phyloP scores from a whole-genome alignment of 2,888 invertebrate species.

The Dynastes tityus region DNA sequence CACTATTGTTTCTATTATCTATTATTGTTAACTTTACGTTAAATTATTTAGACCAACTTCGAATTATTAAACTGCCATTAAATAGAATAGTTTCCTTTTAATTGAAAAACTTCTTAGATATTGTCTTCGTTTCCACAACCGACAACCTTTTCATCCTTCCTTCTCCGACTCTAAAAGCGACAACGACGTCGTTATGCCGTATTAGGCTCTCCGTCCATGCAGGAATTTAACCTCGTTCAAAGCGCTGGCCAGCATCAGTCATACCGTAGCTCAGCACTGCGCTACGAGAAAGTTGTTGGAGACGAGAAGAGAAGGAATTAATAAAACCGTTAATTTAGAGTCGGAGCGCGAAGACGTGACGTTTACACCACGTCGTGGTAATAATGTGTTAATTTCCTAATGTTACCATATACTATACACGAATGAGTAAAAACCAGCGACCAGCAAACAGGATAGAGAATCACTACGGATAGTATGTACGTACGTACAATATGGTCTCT shows the following conservation, averaged over 20 bases:
- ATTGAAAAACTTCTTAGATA: too few relatives aligned
- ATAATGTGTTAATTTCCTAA: constrained; percentile 44
- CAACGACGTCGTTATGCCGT: constrained; percentile 10
- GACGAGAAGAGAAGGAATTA: constrained; percentile 30
- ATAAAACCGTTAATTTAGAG: constrained; percentile 38
- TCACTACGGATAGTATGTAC: too few relatives aligned
- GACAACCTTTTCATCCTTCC: too few relatives aligned
- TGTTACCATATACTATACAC: constrained; percentile 28
- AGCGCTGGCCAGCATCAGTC: not conserved
- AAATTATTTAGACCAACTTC: too few relatives aligned
- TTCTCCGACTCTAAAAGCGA: too few relatives aligned
- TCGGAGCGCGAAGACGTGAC: constrained; percentile 21
- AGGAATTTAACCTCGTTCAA: constrained; percentile 30
- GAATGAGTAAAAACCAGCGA: constrained; percentile 4
- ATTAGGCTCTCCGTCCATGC: constrained; percentile 4
- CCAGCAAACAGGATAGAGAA: not conserved
- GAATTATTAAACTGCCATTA: too few relatives aligned
- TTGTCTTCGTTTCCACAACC: too few relatives aligned
- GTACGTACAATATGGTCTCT: too few relatives aligned
- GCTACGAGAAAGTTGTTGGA: not conserved
- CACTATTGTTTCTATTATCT: too few relatives aligned
- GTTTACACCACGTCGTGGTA: constrained; percentile 15
- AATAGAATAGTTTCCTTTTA: too few relatives aligned
- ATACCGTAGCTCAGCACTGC: not conserved
- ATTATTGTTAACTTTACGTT: too few relatives aligned